phyloP scores from a whole-genome alignment of 2,888 invertebrate genomes.

The Phengaris alcon region DNA sequence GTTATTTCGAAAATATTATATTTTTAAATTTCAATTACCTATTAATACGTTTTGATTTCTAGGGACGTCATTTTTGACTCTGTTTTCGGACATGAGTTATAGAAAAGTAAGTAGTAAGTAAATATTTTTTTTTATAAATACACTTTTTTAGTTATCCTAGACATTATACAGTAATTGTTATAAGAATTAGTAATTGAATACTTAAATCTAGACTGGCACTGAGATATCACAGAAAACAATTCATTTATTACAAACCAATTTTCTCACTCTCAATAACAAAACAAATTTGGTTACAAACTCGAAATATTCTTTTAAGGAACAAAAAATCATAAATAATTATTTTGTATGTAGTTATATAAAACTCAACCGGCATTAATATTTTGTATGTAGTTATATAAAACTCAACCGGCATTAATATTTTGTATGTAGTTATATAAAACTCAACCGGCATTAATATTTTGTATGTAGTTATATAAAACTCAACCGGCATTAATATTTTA shows the following conservation, averaged over 20 bases:
- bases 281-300: neutral
- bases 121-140: neutral
- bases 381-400: too few relatives aligned
- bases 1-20: too few relatives aligned
- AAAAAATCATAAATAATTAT: neutral
- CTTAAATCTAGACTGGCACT: slow-evolving; percentile 35
- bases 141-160: neutral
- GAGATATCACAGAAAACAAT: slow-evolving; percentile 36
- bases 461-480: neutral
- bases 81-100: too few relatives aligned
- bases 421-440: too few relatives aligned
- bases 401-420: too few relatives aligned
- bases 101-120: too few relatives aligned
- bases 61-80: neutral
- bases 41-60: too few relatives aligned
- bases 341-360: neutral
- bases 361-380: too few relatives aligned
- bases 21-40: too few relatives aligned
- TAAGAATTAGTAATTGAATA: slow-evolving; percentile 30
- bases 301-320: neutral
- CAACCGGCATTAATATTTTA: neutral
- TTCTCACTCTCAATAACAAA: neutral
- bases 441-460: too few relatives aligned
- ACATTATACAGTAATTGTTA: neutral
- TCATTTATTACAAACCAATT: slow-evolving; percentile 22